Evolutionary conservation across 2,888 invertebrate species (phyloP), one percentile per base, ranked within the genome.

Genomic region (Steinernema hermaphroditum): DNA sequence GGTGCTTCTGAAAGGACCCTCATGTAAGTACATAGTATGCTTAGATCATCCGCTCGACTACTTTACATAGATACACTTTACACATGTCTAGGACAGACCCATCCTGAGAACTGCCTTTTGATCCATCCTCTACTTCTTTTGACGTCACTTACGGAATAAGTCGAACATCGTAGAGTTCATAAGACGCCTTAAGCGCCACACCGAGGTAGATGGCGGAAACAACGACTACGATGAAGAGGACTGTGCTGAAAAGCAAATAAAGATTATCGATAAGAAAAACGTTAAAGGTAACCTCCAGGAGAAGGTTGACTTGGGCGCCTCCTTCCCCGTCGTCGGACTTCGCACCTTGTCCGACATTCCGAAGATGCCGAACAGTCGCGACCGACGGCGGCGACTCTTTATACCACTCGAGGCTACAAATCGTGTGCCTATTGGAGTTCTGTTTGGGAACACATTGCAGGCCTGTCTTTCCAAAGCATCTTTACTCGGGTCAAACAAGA

Each of bases 81-180:
- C n/a, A n/a, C n/a, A n/a, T n/a, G n/a, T n/a, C n/a, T n/a, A 37
- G 37, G 12, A 37, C 12, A 4, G 37, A 37, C 12, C 37, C 4
- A 37, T 12, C 12, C 37, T 4, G 12, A 8, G 4, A 37, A 37
- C 37, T 37, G 4, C 37, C 6, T 37, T 4, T 37, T 8, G 37
- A 4, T 37, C 12, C 37, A 12, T 12, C n/a, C 37, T 12, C 37
- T 8, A 37, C 12, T 37, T 37, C 37, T 37, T 12, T 12, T 8
- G 37, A 37, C 4, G 4, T 12, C 16, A 62, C 62, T 62, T 34
- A 62, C 62, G 62, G 62, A 12, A 62, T 9, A 4, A 16, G 16
- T 27, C 62, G 62, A 34, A 62, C 62, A 16, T 62, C 62, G 32
- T 62, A 62, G 62, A 62, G 14, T 1, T 62, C 62, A 16, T 62